These are phyloP conservation scores for Drosophila emarginata DNA, from an alignment of 2,888 invertebrate genomes.

Conservation along the genomic window DNA sequence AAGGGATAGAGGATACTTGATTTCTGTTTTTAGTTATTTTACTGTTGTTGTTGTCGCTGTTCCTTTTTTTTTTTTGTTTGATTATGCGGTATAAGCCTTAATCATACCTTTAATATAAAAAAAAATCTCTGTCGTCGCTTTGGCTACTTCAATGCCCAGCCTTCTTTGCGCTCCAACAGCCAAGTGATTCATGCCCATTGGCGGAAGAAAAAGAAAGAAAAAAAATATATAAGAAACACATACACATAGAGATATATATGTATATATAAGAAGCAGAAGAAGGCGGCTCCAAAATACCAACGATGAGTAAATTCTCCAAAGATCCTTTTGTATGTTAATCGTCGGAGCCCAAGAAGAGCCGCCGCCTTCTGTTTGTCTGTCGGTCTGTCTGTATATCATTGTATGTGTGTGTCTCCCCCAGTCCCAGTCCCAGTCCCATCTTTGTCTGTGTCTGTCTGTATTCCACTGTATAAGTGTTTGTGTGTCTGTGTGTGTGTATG, in stretches of 20 bases:
- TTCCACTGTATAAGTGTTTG: neutral
- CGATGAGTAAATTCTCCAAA: slow-evolving; percentile 27
- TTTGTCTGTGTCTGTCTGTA: neutral
- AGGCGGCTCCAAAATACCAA: slow-evolving; percentile 71
- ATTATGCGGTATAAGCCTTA: neutral
- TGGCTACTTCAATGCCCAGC: slow-evolving; percentile 41
- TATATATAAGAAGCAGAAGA: slow-evolving; percentile 41
- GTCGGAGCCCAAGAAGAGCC: slow-evolving; percentile 46
- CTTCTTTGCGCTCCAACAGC: slow-evolving; percentile 18
- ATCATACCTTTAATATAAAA: neutral
- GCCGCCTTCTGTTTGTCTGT: slow-evolving; percentile 29
- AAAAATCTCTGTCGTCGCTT: slow-evolving; percentile 28
- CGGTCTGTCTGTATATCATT: slow-evolving; percentile 7
- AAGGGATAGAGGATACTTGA: slow-evolving; percentile 21
- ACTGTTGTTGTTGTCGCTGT: neutral
- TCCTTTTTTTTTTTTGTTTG: neutral
- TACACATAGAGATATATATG: slow-evolving; percentile 20
- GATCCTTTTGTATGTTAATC: slow-evolving; percentile 81
- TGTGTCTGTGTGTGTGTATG: neutral
- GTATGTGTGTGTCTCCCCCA: neutral
- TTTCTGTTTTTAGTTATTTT: neutral
- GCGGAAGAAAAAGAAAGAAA: slow-evolving; percentile 48
- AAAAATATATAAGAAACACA: slow-evolving; percentile 17
- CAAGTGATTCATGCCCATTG: slow-evolving; percentile 72
- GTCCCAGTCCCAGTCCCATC: too few species aligned